These are phyloP conservation scores for Eupithecia subumbrata DNA, from an alignment of 2,888 invertebrate genomes.

Conservation along the genomic window DNA sequence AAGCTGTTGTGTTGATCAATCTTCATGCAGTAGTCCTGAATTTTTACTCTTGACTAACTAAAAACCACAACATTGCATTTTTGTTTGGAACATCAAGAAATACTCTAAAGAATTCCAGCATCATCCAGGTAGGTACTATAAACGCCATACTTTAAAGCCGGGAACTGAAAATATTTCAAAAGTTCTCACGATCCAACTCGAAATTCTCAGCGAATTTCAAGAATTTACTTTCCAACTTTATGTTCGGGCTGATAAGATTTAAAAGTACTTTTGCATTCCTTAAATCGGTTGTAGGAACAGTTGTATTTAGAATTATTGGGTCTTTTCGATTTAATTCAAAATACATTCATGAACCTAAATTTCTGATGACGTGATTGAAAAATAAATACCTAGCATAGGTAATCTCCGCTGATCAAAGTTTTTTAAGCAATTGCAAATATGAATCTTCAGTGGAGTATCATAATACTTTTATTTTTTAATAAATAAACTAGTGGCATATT, in stretches of 20 bases:
- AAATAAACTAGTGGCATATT: too few relatives aligned
- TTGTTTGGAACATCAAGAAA: neutral
- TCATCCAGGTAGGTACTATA: neutral
- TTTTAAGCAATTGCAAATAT: neutral
- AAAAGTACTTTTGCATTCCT: conserved; percentile 34
- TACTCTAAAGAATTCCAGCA: neutral
- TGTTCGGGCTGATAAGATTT: conserved; percentile 35
- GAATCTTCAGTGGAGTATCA: neutral
- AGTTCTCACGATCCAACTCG: conserved; percentile 31
- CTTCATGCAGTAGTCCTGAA: neutral
- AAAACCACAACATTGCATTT: neutral
- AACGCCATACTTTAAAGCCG: conserved; percentile 17
- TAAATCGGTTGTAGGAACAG: conserved; percentile 20
- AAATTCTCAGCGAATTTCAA: conserved; percentile 31
- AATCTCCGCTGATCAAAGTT: neutral
- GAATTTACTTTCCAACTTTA: conserved; percentile 38
- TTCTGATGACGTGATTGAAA: neutral
- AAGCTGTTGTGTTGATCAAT: neutral
- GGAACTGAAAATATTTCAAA: conserved; percentile 34
- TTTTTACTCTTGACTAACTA: too few relatives aligned
- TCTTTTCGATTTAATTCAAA: neutral
- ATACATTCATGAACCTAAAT: neutral
- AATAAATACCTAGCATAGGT: neutral
- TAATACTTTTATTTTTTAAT: neutral
- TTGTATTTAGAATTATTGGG: conserved; percentile 16